Base-by-base conservation (phyloP, 2,888 invertebrate species). In the Caenorhabditis auriculariae region DNA sequence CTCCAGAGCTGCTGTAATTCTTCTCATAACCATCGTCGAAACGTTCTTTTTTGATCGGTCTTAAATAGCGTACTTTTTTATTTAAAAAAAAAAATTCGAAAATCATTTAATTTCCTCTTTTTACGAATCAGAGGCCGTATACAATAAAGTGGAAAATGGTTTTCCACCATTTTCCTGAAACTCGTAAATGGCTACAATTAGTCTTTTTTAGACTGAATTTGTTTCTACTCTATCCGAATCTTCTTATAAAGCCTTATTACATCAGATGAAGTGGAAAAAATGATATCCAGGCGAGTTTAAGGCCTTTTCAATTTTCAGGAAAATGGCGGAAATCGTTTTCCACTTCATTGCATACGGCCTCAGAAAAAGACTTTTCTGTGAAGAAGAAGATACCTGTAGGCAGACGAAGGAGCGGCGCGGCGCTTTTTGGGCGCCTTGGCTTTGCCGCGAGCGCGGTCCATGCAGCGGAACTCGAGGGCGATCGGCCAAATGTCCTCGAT, bases 401-500 rank as follows among this genome's bases (percentile, higher is more conserved):
- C n/a, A n/a, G n/a, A 3, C 6, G 21, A 24, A n/a, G 58, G 49
- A 24, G 58, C 53, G 43, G 51, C 55, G 21, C 63, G 23, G 27
- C 60, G 57, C 38, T 62, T 23, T 43, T 70, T 70, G 38, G 50
- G 44, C 19, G 45, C 47, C 6, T 45, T 53, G 2, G 46, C 54
- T 15, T 39, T 37, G 35, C 52, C 59, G 41, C 55, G 54, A 1
- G 55, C 51, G 21, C 67, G 26, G 24, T 58, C 55, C 2, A 35
- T 51, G 44, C 69, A 70, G 5, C 62, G 58, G 62, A 75, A 81
- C 53, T 74, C 61, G n/a, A 62, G 48, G 28, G 80, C 68, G 39
- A 76, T 71, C 15, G 75, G 76, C 47, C 74, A 81, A 41, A 80
- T 69, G 28, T 61, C 65, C 23, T 69, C 60, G 39, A 78, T 69